Evolutionary conservation across 2,113 vertebrate species (phyloP).

Genomic region (Delphinus delphis): DNA sequence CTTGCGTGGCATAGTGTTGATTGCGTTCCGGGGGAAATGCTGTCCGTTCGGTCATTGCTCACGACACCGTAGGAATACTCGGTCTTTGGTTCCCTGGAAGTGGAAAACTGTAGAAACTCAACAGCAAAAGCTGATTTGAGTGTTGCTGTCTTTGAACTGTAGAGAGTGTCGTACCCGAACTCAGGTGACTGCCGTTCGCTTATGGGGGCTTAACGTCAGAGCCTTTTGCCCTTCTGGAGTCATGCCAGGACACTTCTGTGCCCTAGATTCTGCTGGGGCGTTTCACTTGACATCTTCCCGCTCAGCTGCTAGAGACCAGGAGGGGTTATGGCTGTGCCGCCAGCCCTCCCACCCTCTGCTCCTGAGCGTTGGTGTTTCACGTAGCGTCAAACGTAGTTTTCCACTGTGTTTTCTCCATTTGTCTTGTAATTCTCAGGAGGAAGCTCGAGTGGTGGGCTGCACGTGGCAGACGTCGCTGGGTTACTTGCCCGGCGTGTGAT

Average conservation of each 20-base stretch:
- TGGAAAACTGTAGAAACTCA: neutral
- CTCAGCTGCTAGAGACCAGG: too few species aligned
- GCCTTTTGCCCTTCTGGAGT: neutral
- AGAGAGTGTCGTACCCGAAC: neutral
- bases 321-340: neutral
- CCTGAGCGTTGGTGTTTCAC: neutral
- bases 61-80: accelerated
- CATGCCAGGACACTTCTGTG: too few species aligned
- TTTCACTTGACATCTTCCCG: neutral
- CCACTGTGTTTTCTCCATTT: neutral
- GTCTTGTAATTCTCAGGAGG: neutral
- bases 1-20: accelerated
- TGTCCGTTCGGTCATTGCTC: accelerated
- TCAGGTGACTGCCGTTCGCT: neutral
- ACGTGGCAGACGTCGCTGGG: too few species aligned
- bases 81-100: neutral
- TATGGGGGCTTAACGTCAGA: neutral
- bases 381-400: accelerated
- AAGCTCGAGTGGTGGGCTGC: neutral
- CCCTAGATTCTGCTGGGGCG: neutral
- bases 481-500: too few species aligned
- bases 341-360: too few species aligned
- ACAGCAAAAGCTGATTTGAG: neutral
- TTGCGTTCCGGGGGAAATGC: accelerated
- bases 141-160: neutral